Base-by-base conservation (phyloP, 1,140 invertebrate species). In the Cyphomyrmex costatus region DNA sequence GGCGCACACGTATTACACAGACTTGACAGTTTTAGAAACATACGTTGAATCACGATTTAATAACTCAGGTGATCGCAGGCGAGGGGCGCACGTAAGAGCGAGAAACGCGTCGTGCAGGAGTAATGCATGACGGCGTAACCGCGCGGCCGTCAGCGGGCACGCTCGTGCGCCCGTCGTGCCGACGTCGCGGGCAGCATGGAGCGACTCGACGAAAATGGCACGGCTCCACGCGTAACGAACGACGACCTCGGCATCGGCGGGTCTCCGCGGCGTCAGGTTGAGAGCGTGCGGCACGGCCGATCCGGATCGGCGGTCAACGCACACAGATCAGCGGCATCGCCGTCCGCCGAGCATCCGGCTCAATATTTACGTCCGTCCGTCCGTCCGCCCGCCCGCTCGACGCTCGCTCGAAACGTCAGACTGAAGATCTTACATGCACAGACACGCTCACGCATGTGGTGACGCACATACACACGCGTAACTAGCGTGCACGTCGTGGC, bases 321-420 rank as follows among this genome's bases (percentile, higher is more conserved):
- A 33, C 71, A 53, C 16, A 27, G 36, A 82, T 82, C 51, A 51
- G 30, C 85, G 88, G 73, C 80, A 87, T 58, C 73, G 56, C 5
- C 36, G 42, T 49, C 36, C 88, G 27, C 63, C 73, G 65, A 77
- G 82, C 79, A 82, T 70, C 90, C 73, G 53, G 83, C 78, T 79
- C 87, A 92, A 88, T 93, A 93, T 94, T 94, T 93, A 93, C 89
- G 88, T 93, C 87, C 88, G 89, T 88, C 89, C 91, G 51, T 7
- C 33, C 73, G 8, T 8, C 53, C 6, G n/a, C 56, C n/a, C 89
- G 84, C 92, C 84, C 87, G 87, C 86, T 89, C 91, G 16, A 0
- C 27, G 12, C 46, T 61, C 19, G 24, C 65, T 92, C 92, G 92
- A 94, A 93, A 87, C 79, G 88, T 89, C 80, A 87, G 83, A 87